phyloP scores from a whole-genome alignment of 2,797 vertebrate species.

The Novumbra hubbsi region DNA sequence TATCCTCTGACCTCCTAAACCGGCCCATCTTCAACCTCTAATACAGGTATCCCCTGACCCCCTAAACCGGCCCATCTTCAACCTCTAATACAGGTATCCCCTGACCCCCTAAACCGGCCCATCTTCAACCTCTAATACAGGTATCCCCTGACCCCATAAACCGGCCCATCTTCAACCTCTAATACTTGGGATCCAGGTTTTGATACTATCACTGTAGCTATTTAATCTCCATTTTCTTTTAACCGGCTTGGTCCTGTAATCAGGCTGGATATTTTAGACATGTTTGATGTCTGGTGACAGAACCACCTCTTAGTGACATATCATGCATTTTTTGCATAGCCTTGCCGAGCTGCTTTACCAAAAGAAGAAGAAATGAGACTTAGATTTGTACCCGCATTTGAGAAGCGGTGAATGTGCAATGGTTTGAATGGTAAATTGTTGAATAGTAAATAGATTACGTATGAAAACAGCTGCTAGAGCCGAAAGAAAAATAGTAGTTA shows the following conservation, averaged over 20 bases:
- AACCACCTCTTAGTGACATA: neutral
- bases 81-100: neutral
- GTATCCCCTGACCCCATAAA: slow-evolving; percentile 64
- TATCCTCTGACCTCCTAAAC: slow-evolving; percentile 60
- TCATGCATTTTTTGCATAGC: too few relatives aligned
- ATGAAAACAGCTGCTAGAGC: too few relatives aligned
- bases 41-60: slow-evolving; percentile 80
- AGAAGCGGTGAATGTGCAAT: too few relatives aligned
- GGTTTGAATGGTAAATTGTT: too few relatives aligned
- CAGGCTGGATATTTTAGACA: too few relatives aligned
- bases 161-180: neutral
- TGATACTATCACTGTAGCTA: too few relatives aligned
- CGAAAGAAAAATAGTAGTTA: neutral
- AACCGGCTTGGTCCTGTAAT: neutral
- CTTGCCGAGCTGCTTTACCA: too few relatives aligned
- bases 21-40: slow-evolving; percentile 98
- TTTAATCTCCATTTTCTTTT: too few relatives aligned
- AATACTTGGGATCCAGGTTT: neutral
- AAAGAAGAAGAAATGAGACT: too few relatives aligned
- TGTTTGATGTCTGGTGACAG: neutral
- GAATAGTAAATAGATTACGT: too few relatives aligned
- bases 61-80: neutral
- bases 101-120: slow-evolving; percentile 77
- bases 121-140: slow-evolving; percentile 98
- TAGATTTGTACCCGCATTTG: too few relatives aligned